Evolutionary conservation across 2,888 invertebrate genomes (phyloP).

Genomic region (Phasia obesa): DNA sequence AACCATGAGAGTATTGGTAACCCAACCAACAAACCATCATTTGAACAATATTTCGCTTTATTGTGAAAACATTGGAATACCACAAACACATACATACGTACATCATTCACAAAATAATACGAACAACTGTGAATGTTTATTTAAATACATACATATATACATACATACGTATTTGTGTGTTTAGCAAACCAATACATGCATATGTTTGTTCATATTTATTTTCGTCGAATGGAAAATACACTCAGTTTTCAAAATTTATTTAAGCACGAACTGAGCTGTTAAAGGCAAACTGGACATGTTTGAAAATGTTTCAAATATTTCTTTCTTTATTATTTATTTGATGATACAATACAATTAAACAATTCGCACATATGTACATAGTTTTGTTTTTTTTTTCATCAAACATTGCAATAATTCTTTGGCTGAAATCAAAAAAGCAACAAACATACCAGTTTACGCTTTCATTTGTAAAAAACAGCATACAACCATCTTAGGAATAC

Average conservation of each 20-base stretch:
- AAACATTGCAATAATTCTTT: too few species aligned
- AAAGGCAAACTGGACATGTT: background rate
- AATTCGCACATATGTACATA: too few species aligned
- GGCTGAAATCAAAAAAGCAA: too few species aligned
- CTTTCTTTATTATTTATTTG: too few species aligned
- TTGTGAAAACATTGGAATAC: conserved; percentile 44
- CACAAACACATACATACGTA: conserved; percentile 13
- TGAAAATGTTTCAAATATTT: too few species aligned
- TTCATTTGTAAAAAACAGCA: too few species aligned
- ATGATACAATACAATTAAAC: too few species aligned
- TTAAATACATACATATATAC: background rate
- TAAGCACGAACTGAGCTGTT: conserved; percentile 2
- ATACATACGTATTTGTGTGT: background rate
- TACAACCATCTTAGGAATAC: too few species aligned
- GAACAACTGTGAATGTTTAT: background rate
- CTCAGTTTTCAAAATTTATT: background rate
- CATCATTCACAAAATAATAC: conserved; percentile 33
- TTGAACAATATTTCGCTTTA: conserved; percentile 47
- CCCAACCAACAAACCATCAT: conserved; percentile 55
- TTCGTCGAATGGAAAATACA: background rate
- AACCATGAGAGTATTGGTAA: conserved; percentile 54
- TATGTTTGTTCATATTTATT: too few species aligned
- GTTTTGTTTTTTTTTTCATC: too few species aligned
- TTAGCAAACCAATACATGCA: background rate
- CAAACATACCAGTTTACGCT: too few species aligned